These are phyloP conservation scores for Athalia rosae DNA, from an alignment of 2,888 invertebrate genomes.

Conservation along the genomic window DNA sequence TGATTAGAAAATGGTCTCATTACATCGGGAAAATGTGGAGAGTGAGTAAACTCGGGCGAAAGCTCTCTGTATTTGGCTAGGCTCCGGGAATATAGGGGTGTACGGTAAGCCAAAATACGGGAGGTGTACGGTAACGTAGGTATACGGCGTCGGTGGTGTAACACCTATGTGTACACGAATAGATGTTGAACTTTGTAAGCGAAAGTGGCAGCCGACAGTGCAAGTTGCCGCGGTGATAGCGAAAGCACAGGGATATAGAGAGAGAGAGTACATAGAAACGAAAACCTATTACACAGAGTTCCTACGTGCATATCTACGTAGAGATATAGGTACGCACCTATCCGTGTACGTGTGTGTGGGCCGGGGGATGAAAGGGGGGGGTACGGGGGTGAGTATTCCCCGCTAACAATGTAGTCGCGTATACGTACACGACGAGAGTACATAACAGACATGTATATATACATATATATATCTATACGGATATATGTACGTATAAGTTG, in stretches of 20 bases:
- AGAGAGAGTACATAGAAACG: slow-evolving; percentile 55
- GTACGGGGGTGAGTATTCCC: neutral
- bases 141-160: neutral
- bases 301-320: slow-evolving; percentile 49
- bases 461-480: neutral
- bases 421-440: slow-evolving; percentile 5
- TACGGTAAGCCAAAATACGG: neutral
- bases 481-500: neutral
- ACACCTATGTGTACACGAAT: neutral
- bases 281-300: slow-evolving; percentile 50
- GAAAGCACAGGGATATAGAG: slow-evolving; percentile 63
- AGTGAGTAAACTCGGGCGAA: too few species aligned
- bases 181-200: slow-evolving; percentile 55
- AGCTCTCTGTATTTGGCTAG: too few species aligned
- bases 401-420: slow-evolving; percentile 5
- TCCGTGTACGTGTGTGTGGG: too few species aligned
- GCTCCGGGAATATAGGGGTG: too few species aligned
- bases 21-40: too few species aligned
- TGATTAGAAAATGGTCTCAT: too few species aligned
- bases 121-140: neutral
- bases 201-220: slow-evolving; percentile 69
- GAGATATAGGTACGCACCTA: neutral
- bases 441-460: slow-evolving; percentile 17
- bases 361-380: too few species aligned
- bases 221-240: slow-evolving; percentile 69